These are phyloP conservation scores for Cavia aperea DNA, from an alignment of 2,113 vertebrate species.

Conservation along the genomic window DNA sequence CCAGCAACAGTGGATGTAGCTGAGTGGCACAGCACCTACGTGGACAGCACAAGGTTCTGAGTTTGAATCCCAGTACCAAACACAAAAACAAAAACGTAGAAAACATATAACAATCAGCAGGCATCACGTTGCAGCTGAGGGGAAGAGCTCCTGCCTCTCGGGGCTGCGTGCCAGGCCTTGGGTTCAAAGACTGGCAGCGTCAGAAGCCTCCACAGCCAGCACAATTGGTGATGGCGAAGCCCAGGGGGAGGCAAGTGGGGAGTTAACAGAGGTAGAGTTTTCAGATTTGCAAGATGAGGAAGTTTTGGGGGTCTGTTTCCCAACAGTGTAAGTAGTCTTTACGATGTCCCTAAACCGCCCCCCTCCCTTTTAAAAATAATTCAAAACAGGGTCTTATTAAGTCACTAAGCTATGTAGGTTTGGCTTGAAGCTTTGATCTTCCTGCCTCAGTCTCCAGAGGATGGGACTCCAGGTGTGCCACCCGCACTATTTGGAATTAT, in stretches of 20 bases:
- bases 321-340: neutral
- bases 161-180: too few species aligned
- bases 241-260: too few species aligned
- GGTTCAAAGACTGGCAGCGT: too few species aligned
- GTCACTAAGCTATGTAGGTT: neutral
- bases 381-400: neutral
- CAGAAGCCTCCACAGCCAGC: too few species aligned
- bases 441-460: neutral
- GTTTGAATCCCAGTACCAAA: too few species aligned
- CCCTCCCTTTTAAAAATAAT: neutral
- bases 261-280: neutral
- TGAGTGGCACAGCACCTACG: too few species aligned
- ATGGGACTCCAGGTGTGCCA: neutral
- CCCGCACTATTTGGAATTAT: neutral
- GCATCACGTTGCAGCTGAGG: neutral
- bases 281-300: neutral
- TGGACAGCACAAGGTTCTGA: too few species aligned
- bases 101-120: neutral
- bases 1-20: neutral
- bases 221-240: too few species aligned
- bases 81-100: too few species aligned
- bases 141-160: too few species aligned
- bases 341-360: neutral
- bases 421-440: neutral
- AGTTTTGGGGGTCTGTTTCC: neutral